phyloP scores from a whole-genome alignment of 2,113 vertebrate species.

The Oncorhynchus nerka region DNA sequence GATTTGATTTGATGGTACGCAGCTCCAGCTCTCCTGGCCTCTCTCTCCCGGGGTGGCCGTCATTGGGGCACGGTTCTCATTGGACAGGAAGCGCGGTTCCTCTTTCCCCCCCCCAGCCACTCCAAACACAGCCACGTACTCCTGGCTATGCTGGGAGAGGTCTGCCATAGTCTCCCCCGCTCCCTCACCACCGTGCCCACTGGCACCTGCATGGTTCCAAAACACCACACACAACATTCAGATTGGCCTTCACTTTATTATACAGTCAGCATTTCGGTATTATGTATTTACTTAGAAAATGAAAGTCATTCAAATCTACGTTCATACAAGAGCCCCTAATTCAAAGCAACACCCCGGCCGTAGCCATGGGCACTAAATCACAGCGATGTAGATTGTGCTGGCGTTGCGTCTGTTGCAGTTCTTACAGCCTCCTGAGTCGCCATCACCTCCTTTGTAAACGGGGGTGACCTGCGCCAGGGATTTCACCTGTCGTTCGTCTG shows the following conservation, averaged over 20 bases:
- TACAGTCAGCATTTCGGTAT: neutral
- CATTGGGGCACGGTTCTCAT: conserved; percentile 86
- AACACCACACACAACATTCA: neutral
- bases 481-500: conserved; percentile 82
- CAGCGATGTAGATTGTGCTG: conserved; percentile 68
- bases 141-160: conserved; percentile 77
- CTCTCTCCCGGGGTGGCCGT: conserved; percentile 75
- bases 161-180: conserved; percentile 74
- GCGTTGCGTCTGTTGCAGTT: conserved; percentile 87
- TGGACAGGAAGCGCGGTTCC: conserved; percentile 91
- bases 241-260: neutral
- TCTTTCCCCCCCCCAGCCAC: conserved; percentile 89
- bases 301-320: neutral
- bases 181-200: conserved; percentile 91
- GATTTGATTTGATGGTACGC: conserved; percentile 71
- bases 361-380: conserved; percentile 56
- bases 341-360: neutral
- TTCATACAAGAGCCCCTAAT: neutral
- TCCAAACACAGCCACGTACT: conserved; percentile 84
- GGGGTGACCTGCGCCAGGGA: conserved; percentile 80
- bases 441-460: conserved; percentile 77
- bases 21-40: conserved; percentile 89
- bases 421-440: conserved; percentile 79
- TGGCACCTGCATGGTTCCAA: conserved; percentile 79
- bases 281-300: neutral